phyloP scores from a whole-genome alignment of 2,113 vertebrate genomes.

The Argyrosomus japonicus region DNA sequence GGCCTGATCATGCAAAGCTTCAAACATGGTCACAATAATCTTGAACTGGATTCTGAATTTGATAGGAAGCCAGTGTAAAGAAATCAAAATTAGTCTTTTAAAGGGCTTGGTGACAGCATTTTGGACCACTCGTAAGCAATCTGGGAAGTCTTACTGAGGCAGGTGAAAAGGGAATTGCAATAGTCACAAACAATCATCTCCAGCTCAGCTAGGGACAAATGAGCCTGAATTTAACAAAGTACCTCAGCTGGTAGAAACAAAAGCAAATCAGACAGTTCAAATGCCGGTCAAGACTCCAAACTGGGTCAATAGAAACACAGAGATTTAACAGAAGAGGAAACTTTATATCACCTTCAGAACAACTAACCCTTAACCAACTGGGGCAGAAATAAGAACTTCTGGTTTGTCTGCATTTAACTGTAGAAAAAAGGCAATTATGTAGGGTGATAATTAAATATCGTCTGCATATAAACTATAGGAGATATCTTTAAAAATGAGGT shows the following conservation, averaged over 20 bases:
- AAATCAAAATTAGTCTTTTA: background rate
- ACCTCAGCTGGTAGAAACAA: background rate
- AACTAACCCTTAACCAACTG: background rate
- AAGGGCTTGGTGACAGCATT: background rate
- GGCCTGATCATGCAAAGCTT: background rate
- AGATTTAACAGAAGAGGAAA: background rate
- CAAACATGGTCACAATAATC: background rate
- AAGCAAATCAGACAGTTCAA: background rate
- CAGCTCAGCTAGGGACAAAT: background rate
- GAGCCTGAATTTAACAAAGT: background rate
- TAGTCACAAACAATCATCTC: background rate
- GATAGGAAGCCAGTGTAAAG: background rate
- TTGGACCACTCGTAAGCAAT: background rate
- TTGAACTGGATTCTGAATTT: background rate
- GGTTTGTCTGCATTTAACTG: background rate
- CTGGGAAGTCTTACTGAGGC: background rate
- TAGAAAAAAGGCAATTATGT: background rate
- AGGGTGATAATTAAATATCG: background rate
- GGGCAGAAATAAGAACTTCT: background rate
- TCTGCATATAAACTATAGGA: background rate
- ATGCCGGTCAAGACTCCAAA: background rate
- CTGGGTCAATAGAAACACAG: background rate
- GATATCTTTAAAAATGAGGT: background rate
- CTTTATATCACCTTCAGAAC: background rate
- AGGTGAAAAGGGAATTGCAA: background rate